Percentiles rank a stretch among this genome's conserved stretches.
These are phyloP conservation scores for Hypena proboscidalis DNA, from an alignment of 2,888 invertebrate species.

Conservation along the genomic window DNA sequence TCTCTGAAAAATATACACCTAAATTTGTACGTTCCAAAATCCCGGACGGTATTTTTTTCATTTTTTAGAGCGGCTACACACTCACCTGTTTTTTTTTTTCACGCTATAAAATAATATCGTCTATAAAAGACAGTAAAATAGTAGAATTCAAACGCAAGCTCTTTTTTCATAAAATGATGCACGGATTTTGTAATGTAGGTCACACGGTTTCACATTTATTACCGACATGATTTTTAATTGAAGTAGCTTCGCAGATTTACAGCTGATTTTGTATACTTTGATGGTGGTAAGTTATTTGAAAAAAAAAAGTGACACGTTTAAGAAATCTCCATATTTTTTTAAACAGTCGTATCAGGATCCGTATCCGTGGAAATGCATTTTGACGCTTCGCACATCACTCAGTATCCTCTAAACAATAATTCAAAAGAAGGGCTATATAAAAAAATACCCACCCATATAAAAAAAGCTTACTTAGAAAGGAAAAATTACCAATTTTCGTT, in stretches of 20 bases:
- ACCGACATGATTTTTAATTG: slow-evolving; percentile 23
- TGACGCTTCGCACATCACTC: no score
- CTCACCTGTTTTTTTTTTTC: slow-evolving; percentile 25
- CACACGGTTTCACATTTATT: slow-evolving; percentile 15
- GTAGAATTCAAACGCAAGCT: slow-evolving; percentile 17
- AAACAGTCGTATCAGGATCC: no score
- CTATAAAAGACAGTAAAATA: slow-evolving; percentile 23
- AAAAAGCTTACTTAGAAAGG: no score
- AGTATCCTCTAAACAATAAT: no score
- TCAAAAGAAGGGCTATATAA: no score
- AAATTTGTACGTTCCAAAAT: slow-evolving; percentile 15
- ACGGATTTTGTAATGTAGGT: slow-evolving; percentile 30
- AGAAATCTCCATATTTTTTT: no score
- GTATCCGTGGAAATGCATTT: no score
- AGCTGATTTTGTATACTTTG: no score
- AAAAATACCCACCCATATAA: no score
- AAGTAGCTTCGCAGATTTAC: slow-evolving; percentile 1
- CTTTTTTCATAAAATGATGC: slow-evolving; percentile 14
- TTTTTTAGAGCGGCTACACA: slow-evolving; percentile 16
- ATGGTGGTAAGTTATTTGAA: no score
- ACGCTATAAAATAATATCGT: slow-evolving; percentile 21
- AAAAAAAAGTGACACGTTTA: no score
- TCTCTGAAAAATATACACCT: slow-evolving; percentile 5
- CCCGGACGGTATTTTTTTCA: slow-evolving; percentile 15
- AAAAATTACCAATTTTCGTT: no score